phyloP scores from a whole-genome alignment of 64 coral and sea anemone genomes.

The Porites lutea region DNA sequence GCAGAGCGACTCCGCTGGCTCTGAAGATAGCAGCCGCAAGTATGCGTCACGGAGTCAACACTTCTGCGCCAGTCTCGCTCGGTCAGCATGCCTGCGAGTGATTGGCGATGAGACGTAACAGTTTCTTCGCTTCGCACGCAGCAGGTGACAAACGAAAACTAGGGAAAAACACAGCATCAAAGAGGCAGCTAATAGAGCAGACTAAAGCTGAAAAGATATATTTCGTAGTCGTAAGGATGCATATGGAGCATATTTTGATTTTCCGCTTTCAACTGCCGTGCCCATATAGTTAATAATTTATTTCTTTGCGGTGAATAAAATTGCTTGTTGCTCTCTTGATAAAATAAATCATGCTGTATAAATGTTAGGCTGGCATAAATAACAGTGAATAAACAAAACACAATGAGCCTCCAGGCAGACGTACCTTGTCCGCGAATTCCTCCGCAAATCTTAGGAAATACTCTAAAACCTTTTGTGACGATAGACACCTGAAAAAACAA shows the following conservation, averaged over 20 bases:
- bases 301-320: background rate
- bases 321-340: background rate
- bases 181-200: no score
- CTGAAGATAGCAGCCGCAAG: slow-evolving; percentile 56
- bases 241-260: background rate
- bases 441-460: slow-evolving; percentile 59
- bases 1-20: slow-evolving; percentile 15
- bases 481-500: slow-evolving; percentile 45
- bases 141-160: slow-evolving; percentile 53
- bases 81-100: slow-evolving; percentile 34
- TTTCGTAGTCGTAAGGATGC: no score
- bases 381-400: no score
- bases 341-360: background rate
- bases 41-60: slow-evolving; percentile 25
- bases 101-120: slow-evolving; percentile 50
- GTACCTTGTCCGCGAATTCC: slow-evolving; percentile 62
- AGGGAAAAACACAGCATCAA: background rate
- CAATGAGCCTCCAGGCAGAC: background rate
- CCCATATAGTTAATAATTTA: background rate
- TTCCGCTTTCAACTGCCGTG: background rate
- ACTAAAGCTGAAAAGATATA: no score
- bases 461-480: slow-evolving; percentile 53
- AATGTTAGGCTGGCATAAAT: no score
- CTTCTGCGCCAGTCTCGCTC: background rate
- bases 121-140: slow-evolving; percentile 46